Evolutionary conservation across 2,113 vertebrate species (phyloP).

Genomic region (Chamaetylas fuelleborni): DNA sequence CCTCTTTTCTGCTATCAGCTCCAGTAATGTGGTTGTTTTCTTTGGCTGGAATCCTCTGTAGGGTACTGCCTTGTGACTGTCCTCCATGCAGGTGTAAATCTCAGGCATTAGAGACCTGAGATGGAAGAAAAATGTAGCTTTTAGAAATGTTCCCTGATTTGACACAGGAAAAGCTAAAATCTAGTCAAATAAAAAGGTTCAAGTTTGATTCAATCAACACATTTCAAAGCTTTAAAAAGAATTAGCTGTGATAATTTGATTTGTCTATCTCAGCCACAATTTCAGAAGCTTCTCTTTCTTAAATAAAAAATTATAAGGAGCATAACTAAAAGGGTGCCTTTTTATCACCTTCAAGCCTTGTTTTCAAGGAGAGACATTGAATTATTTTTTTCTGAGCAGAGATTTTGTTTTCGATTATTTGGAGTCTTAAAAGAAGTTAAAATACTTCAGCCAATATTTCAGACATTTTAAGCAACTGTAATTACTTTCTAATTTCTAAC

Average conservation of each 20-base stretch:
- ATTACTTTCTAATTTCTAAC: not conserved
- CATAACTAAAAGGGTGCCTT: not conserved
- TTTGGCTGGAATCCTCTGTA: not conserved
- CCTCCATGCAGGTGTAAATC: not conserved
- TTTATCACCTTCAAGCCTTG: not conserved
- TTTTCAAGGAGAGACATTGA: not conserved
- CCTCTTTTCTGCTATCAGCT: not conserved
- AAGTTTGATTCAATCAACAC: not conserved
- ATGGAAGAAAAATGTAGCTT: not conserved
- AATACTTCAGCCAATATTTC: not conserved
- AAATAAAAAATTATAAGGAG: not conserved
- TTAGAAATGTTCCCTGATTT: not conserved
- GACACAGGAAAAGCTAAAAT: not conserved
- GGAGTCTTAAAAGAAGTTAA: not conserved
- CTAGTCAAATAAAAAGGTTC: not conserved
- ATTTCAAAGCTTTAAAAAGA: not conserved
- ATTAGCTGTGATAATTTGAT: not conserved
- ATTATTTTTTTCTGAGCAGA: not conserved
- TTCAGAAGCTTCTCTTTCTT: not conserved
- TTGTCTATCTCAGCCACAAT: not conserved
- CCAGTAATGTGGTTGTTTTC: not conserved
- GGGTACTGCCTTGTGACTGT: not conserved
- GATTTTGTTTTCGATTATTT: not conserved
- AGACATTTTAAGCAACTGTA: not conserved
- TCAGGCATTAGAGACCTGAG: not conserved